Conservation (phyloP, 1,140 invertebrate genomes). For the Saccostrea echinata region DNA sequence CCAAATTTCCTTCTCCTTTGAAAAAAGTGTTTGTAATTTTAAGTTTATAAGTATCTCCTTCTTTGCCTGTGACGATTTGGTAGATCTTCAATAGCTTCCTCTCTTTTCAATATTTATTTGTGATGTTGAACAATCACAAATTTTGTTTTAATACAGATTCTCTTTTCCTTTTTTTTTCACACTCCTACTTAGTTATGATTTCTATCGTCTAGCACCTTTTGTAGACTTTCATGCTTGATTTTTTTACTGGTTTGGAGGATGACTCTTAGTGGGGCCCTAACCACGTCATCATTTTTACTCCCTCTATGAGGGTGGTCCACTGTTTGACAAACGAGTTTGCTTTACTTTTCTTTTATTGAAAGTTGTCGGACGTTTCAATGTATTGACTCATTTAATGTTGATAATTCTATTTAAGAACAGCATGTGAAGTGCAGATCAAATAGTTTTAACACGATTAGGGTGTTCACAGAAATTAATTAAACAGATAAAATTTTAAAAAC, state of each 20-base stretch:
- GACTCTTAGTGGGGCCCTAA: neutral
- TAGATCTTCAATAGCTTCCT: too few species aligned
- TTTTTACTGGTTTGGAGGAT: neutral
- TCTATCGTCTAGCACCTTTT: neutral
- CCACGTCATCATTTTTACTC: neutral
- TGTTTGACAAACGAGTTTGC: neutral
- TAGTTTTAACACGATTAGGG: conserved; percentile 20
- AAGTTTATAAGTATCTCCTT: too few species aligned
- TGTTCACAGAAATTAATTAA: conserved; percentile 22
- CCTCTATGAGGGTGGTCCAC: conserved; percentile 17
- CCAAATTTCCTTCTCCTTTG: too few species aligned
- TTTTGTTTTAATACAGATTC: too few species aligned
- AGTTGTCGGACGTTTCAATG: conserved; percentile 1
- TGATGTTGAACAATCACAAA: too few species aligned
- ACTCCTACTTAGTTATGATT: too few species aligned
- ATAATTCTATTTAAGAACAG: conserved; percentile 30
- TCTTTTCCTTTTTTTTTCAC: too few species aligned
- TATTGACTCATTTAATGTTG: conserved; percentile 16
- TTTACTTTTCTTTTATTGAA: neutral
- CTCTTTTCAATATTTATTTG: too few species aligned
- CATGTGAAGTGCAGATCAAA: conserved; percentile 27
- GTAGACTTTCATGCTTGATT: conserved; percentile 4
- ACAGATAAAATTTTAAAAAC: neutral
- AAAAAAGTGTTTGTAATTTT: too few species aligned
- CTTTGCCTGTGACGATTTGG: too few species aligned